phyloP scores from a whole-genome alignment of 2,113 vertebrate genomes.

The Picathartes gymnocephalus region DNA sequence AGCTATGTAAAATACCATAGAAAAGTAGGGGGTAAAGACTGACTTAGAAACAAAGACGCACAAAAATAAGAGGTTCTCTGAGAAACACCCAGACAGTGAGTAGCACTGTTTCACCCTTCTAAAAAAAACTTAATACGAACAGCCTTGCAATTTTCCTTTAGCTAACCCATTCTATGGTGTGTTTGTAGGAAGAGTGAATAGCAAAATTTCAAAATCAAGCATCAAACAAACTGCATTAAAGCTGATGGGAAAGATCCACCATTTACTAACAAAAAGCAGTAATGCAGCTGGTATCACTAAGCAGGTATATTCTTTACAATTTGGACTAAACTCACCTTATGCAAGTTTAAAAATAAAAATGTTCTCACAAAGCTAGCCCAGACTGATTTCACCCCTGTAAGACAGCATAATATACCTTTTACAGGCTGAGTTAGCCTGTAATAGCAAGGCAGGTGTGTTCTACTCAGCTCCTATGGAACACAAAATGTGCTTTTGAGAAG shows the following conservation, averaged over 20 bases:
- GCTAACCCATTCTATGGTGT: accelerated
- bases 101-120: neutral
- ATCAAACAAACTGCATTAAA: neutral
- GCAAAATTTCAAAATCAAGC: neutral
- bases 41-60: neutral
- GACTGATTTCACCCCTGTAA: neutral
- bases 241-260: neutral
- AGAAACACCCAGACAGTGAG: neutral
- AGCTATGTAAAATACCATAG: neutral
- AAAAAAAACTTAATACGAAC: neutral
- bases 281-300: neutral
- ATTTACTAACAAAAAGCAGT: neutral
- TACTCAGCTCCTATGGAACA: neutral
- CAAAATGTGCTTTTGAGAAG: neutral
- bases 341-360: neutral
- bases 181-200: neutral
- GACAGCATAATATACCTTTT: accelerated
- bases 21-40: neutral
- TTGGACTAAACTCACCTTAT: neutral
- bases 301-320: neutral
- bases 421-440: neutral
- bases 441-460: neutral
- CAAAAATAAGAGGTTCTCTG: neutral
- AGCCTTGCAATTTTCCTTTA: neutral
- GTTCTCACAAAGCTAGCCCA: neutral